Evolutionary conservation across 2,888 invertebrate genomes (phyloP).

Genomic region (Neuroscelio doddi): DNA sequence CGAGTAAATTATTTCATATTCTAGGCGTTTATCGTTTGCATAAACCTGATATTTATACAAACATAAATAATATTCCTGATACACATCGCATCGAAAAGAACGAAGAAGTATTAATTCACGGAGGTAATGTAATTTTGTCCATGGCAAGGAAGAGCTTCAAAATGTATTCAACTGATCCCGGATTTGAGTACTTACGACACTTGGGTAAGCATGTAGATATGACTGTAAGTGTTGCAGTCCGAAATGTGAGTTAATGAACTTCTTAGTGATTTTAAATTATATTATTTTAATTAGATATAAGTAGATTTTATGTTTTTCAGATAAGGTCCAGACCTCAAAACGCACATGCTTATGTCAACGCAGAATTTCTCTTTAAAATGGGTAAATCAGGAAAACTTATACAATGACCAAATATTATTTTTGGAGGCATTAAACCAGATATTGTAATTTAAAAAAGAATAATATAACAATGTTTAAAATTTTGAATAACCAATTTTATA

Average conservation of each 20-base stretch:
- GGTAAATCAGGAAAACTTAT: constrained; percentile 73
- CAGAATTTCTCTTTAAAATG: constrained; percentile 80
- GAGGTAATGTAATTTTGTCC: constrained; percentile 76
- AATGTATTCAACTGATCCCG: no score
- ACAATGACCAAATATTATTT: constrained; percentile 73
- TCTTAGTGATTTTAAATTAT: background rate
- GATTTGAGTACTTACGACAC: constrained; percentile 73
- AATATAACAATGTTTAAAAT: no score
- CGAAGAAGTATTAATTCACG: constrained; percentile 70
- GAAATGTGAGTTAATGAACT: constrained; percentile 77
- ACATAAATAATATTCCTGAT: constrained; percentile 73
- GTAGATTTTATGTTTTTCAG: constrained; percentile 71
- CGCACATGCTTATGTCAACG: constrained; percentile 85
- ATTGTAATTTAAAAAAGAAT: no score
- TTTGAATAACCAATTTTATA: no score
- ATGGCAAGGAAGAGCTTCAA: constrained; percentile 74
- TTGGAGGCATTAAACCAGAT: constrained; percentile 72
- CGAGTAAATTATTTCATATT: constrained; percentile 42
- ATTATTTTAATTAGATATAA: no score
- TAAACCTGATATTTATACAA: constrained; percentile 72
- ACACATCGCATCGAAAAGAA: constrained; percentile 66
- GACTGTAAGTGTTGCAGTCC: constrained; percentile 81
- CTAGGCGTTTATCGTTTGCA: constrained; percentile 72
- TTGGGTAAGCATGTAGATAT: constrained; percentile 79
- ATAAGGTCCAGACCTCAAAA: constrained; percentile 84